Evolutionary conservation across 2,113 vertebrate species (phyloP).

Genomic region (Mus musculus): GRCm39 chr13:59783001-59783500

Average conservation of each 20-base stretch:
- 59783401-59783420: background rate
- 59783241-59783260: background rate
- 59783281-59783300: background rate
- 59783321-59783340: background rate
- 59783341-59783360: background rate
- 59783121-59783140: background rate
- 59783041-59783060: background rate
- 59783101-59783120: background rate
- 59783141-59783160: background rate
- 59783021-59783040: background rate
- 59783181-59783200: background rate
- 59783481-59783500: background rate
- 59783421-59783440: background rate
- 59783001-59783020: background rate
- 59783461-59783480: slow-evolving; percentile 10
- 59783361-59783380: background rate
- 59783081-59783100: background rate
- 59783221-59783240: background rate
- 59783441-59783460: background rate
- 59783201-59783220: background rate
- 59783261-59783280: background rate
- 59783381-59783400: background rate
- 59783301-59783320: background rate
- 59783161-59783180: background rate
- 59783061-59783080: background rate